Evolutionary conservation across 2,888 invertebrate genomes (phyloP).

Genomic region (Leucozona laternaria): DNA sequence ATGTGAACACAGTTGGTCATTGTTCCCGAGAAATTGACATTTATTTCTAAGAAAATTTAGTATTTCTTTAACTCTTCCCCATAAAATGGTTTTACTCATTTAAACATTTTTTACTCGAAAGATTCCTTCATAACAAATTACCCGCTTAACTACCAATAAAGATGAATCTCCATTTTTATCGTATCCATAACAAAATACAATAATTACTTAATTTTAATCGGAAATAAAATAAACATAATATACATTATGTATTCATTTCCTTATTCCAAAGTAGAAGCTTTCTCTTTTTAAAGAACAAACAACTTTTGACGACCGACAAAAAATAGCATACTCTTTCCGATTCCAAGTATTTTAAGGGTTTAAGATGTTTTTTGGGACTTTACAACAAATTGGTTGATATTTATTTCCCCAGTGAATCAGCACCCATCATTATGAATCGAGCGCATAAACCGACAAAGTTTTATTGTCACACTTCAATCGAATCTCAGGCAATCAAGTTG

Average conservation of each 20-base stretch:
- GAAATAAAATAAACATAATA: not conserved
- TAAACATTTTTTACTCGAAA: not conserved
- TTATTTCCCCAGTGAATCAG: slow-evolving; percentile 10
- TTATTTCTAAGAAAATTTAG: too few relatives aligned
- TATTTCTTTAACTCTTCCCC: too few relatives aligned
- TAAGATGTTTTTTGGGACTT: not conserved
- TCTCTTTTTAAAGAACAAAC: not conserved
- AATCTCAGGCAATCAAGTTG: slow-evolving; percentile 10
- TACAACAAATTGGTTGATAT: slow-evolving; percentile 2
- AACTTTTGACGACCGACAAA: not conserved
- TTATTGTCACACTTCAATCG: slow-evolving; percentile 15
- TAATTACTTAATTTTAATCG: slow-evolving; percentile 1
- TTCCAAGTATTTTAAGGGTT: not conserved
- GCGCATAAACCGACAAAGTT: slow-evolving; percentile 7
- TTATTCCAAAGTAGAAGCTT: not conserved
- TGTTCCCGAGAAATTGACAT: too few relatives aligned
- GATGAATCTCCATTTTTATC: not conserved
- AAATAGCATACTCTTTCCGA: too few relatives aligned
- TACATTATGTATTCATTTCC: not conserved
- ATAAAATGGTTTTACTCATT: too few relatives aligned
- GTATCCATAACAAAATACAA: not conserved
- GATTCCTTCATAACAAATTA: not conserved
- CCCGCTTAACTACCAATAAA: not conserved
- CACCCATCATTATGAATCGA: not conserved
- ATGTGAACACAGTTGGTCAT: too few relatives aligned